These are phyloP conservation scores for Tenthredo amoena DNA, from an alignment of 2,888 invertebrate genomes.

Conservation along the genomic window DNA sequence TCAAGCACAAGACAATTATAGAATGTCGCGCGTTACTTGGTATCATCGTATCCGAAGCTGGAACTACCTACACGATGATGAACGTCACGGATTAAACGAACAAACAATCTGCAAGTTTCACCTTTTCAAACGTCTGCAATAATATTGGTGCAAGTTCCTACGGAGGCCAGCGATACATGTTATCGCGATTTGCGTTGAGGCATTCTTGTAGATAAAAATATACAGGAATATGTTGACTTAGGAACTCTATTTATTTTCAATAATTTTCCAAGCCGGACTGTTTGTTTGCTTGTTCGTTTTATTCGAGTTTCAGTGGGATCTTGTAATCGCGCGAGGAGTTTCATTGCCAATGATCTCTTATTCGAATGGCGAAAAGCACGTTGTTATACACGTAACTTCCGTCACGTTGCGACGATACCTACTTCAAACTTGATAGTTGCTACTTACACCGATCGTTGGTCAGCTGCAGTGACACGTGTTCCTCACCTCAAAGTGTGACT, in stretches of 20 bases:
- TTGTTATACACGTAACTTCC: too few relatives aligned
- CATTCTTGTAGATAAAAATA: not conserved
- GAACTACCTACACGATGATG: not conserved
- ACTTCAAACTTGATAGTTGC: not conserved
- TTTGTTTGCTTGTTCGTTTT: too few relatives aligned
- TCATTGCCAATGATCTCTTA: too few relatives aligned
- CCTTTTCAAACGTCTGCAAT: constrained; percentile 13
- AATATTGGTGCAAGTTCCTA: not conserved
- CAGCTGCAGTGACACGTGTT: constrained; percentile 57
- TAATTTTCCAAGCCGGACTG: not conserved
- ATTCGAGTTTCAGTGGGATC: too few relatives aligned
- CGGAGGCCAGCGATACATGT: not conserved
- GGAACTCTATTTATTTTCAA: not conserved
- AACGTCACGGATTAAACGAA: not conserved
- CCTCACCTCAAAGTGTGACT: constrained; percentile 42
- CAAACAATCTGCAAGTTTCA: not conserved
- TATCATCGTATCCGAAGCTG: not conserved
- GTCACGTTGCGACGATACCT: too few relatives aligned
- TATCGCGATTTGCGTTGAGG: not conserved
- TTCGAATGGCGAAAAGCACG: too few relatives aligned
- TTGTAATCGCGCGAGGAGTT: too few relatives aligned
- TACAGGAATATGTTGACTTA: not conserved
- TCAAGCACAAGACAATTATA: not conserved
- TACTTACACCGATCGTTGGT: constrained; percentile 61
- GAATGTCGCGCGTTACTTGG: not conserved